phyloP scores from a whole-genome alignment of 2,888 invertebrate genomes.

The Acanthosepion esculentum region DNA sequence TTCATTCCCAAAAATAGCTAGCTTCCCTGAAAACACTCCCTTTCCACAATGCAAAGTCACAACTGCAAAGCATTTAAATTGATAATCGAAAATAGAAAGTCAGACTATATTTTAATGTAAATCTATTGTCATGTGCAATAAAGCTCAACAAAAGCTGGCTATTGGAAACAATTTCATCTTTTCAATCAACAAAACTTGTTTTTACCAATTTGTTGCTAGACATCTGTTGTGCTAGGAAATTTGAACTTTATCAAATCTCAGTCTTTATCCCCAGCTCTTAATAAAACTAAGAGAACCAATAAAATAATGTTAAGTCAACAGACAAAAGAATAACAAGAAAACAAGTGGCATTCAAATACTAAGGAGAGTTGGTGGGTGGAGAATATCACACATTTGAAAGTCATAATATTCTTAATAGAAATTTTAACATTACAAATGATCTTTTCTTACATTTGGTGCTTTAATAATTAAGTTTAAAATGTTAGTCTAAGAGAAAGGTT shows the following conservation, averaged over 20 bases:
- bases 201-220: not conserved
- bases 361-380: too few species aligned
- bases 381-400: too few species aligned
- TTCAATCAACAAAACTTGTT: not conserved
- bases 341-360: too few species aligned
- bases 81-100: not conserved
- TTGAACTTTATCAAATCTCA: not conserved
- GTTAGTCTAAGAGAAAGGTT: not conserved
- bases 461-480: too few species aligned
- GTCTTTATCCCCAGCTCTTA: too few species aligned
- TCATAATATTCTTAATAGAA: too few species aligned
- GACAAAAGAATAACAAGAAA: too few species aligned
- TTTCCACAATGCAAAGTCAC: not conserved
- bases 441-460: too few species aligned
- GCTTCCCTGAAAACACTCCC: not conserved
- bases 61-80: not conserved
- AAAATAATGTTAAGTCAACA: too few species aligned
- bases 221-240: not conserved
- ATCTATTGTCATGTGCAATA: not conserved
- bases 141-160: not conserved
- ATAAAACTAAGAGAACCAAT: not conserved
- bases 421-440: too few species aligned
- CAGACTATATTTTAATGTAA: not conserved
- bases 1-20: not conserved
- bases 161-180: not conserved